Percentiles rank a stretch among this genome's conserved stretches.
Conservation (phyloP, 2,888 invertebrate genomes). For the Yponomeuta cagnagella region DNA sequence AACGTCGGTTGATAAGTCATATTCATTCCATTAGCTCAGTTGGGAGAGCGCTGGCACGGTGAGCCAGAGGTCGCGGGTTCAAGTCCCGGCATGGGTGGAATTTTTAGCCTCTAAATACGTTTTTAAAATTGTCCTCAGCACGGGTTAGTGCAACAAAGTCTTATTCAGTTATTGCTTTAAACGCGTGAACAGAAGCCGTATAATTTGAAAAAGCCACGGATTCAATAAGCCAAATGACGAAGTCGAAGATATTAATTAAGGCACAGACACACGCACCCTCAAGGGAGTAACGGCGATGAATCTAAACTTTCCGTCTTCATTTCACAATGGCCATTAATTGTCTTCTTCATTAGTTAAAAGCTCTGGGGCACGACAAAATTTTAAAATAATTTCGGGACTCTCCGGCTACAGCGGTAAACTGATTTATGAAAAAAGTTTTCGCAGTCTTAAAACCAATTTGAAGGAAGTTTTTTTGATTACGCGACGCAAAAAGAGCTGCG, state of each 20-base stretch:
- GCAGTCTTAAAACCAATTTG: slow-evolving; percentile 50
- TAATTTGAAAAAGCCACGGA: not conserved
- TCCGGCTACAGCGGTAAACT: slow-evolving; percentile 11
- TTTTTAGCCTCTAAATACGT: too few relatives aligned
- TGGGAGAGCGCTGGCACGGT: too few relatives aligned
- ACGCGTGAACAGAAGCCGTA: not conserved
- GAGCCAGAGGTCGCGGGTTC: too few relatives aligned
- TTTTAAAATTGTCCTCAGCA: too few relatives aligned
- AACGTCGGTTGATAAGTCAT: not conserved
- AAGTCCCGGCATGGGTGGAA: too few relatives aligned
- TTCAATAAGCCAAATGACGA: not conserved
- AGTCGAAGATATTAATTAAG: not conserved
- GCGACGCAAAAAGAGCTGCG: slow-evolving; percentile 37
- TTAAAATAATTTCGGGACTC: slow-evolving; percentile 5
- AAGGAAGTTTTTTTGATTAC: slow-evolving; percentile 47
- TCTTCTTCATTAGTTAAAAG: slow-evolving; percentile 3
- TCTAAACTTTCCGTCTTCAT: not conserved
- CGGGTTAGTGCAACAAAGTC: not conserved
- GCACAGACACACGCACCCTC: not conserved
- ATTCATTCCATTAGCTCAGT: not conserved
- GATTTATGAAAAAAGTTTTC: slow-evolving; percentile 57
- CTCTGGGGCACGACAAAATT: not conserved
- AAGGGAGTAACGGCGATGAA: not conserved
- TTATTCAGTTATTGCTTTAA: not conserved
- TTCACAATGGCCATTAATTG: not conserved